Evolutionary conservation across 2,113 vertebrate genomes (phyloP), one percentile per base, ranked within the genome.

Genomic region (Trinectes maculatus): DNA sequence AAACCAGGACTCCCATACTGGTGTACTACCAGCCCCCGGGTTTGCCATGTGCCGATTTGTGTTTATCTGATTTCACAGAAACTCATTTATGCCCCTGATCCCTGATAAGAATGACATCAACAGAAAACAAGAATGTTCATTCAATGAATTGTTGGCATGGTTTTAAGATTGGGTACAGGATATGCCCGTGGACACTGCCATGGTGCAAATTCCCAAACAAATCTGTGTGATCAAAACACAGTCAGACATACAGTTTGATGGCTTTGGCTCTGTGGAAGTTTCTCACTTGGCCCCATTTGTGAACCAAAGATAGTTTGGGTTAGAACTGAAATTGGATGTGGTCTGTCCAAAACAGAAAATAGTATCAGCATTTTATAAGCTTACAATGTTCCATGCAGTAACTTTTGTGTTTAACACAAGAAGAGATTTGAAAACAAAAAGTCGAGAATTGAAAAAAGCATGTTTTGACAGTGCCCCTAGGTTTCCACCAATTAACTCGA

Each of bases 31-130:
- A 49, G 25, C 57, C 63, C 15, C 28, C 34, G 52, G 62, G 73
- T 63, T 54, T 46, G 18, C 34, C 3, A 12, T 36, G 25, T 29
- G 28, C 36, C 48, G 33, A 11, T 53, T 77, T 62, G 29, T 56
- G 42, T 61, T 46, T 55, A 33, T 24, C 13, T 67, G 24, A 39
- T 44, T 53, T 18, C 53, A 44, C 40, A 59, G n/a, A 54, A 48
- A 43, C 16, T 11, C 6, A 24, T 51, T 39, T 13, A 33, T 3
- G 6, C 6, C 10, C 8, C 21, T 12, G 18, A 19, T 6, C 42
- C n/a, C n/a, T n/a, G n/a, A 13, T 24, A 24, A 33, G 9, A 39
- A 60, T 0, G 1, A 37, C 44, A 52, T 26, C 16, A 31, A 15
- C 22, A 26, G 25, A 24, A 51, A n/a, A 43, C 52, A 33, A 48